phyloP scores from a whole-genome alignment of 2,888 invertebrate species.

The Smittia aterrima region DNA sequence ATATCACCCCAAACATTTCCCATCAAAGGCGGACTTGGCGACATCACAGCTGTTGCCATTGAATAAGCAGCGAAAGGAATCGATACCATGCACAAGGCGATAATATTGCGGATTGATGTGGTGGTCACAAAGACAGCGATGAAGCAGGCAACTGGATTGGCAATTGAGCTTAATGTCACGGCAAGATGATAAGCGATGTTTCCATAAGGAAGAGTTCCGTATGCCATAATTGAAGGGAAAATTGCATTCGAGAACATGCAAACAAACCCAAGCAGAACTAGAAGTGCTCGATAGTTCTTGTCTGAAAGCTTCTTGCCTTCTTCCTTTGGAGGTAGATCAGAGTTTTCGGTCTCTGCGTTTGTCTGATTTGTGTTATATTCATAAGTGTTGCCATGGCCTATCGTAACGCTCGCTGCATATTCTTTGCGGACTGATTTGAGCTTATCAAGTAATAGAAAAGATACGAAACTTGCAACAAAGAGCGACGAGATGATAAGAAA shows the following conservation, averaged over 20 bases:
- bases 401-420: constrained; percentile 49
- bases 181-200: constrained; percentile 73
- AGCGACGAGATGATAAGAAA: constrained; percentile 64
- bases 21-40: constrained; percentile 71
- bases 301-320: constrained; percentile 43
- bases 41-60: constrained; percentile 67
- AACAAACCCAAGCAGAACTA: constrained; percentile 56
- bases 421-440: constrained; percentile 49
- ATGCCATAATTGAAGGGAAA: constrained; percentile 76
- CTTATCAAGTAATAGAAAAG: constrained; percentile 62
- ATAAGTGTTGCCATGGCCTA: constrained; percentile 51
- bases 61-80: constrained; percentile 64
- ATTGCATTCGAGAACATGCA: constrained; percentile 75
- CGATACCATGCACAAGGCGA: constrained; percentile 55
- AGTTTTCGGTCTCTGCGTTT: background rate
- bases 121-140: constrained; percentile 62
- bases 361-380: constrained; percentile 44
- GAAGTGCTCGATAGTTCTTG: constrained; percentile 48
- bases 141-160: constrained; percentile 75
- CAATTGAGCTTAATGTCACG: constrained; percentile 72
- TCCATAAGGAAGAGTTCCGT: constrained; percentile 79
- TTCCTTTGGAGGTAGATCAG: background rate
- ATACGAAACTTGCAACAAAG: constrained; percentile 62
- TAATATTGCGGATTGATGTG: constrained; percentile 56
- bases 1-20: constrained; percentile 59